phyloP scores from a whole-genome alignment of 2,797 vertebrate genomes.

The Taenioides sp. region DNA sequence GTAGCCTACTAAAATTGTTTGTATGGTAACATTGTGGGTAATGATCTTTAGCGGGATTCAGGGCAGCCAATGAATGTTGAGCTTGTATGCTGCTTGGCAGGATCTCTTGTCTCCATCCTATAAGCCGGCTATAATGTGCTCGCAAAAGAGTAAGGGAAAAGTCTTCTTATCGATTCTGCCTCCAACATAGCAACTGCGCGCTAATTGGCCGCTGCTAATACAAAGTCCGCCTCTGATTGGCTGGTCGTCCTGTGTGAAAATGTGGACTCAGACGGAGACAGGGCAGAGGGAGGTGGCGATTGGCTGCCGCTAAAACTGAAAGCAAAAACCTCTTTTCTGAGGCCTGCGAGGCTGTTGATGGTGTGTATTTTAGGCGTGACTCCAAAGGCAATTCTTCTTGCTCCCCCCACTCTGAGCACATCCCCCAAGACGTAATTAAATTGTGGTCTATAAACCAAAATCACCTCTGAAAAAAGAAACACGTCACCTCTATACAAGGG shows the following conservation, averaged over 20 bases:
- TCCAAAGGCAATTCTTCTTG: constrained; percentile 69
- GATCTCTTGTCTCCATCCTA: constrained; percentile 54
- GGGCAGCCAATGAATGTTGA: constrained; percentile 39
- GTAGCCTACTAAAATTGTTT: constrained; percentile 4
- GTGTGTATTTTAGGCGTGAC: constrained; percentile 72
- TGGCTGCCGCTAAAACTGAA: constrained; percentile 69
- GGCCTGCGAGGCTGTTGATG: constrained; percentile 67
- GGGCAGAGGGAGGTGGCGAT: constrained; percentile 60
- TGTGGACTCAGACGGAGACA: constrained; percentile 72
- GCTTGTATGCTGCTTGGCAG: constrained; percentile 57
- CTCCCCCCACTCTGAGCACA: constrained; percentile 17
- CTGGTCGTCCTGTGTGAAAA: constrained; percentile 41
- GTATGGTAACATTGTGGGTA: constrained; percentile 10
- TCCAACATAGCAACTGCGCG: constrained; percentile 74
- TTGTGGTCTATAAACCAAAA: constrained; percentile 53
- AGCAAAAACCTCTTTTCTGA: constrained; percentile 66
- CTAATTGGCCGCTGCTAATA: constrained; percentile 57
- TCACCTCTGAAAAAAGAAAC: constrained; percentile 23
- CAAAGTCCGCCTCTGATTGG: constrained; percentile 56
- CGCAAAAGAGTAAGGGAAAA: constrained; percentile 46
- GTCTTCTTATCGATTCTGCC: constrained; percentile 70
- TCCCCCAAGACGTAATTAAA: constrained; percentile 58
- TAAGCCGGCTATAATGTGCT: constrained; percentile 64
- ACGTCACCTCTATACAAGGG: neutral
- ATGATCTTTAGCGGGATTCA: constrained; percentile 1